Evolutionary conservation across 1,140 invertebrate genomes (phyloP), one percentile per base, ranked within the genome.

Genomic region (Oryctes rhinoceros): DNA sequence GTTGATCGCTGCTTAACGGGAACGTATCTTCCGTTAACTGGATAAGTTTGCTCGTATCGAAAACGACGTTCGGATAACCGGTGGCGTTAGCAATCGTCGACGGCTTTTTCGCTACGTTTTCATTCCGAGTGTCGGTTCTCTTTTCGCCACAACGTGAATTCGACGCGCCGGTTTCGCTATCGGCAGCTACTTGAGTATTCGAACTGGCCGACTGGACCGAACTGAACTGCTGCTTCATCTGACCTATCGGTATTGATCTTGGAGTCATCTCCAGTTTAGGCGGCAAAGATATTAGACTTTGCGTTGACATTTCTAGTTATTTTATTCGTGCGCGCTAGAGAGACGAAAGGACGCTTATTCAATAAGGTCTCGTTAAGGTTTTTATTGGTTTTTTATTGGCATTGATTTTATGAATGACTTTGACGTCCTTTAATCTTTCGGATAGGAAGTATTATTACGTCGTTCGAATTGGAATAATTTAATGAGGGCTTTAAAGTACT

Each of bases 251-350:
- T 71, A 83, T 77, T n/a, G 83, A 84, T 79, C 80, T 81, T 1
- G 84, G 78, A 35, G 79, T 83, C 80, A 85, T 82, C 81, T 85
- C 81, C 65, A 85, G 77, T 74, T 83, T 81, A 11, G 83, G 83
- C 47, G 84, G 84, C 65, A 85, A 77, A 0, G 85, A 86, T 62
- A 85, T 81, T 78, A 86, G 79, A 78, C 85, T 86, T 78, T 85
- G 84, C 47, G 81, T 82, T 11, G 85, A 86, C 85, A 86, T 86
- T 44, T 30, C 18, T 67, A 18, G n/a, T 7, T 15, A 24, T 24
- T 71, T 35, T 71, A 71, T 71, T 35, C 24, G 65, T 37, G 24
- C 24, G 65, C 35, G 24, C 53, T 59, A 59, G 5, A 59, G 15
- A 37, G 65, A 35, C 65, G 35, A 30, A 24, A 71, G 20, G 53